Percentiles rank a stretch among this genome's conserved stretches.
phyloP scores from a whole-genome alignment of 1,140 invertebrate genomes.

The Rhyacophila brunnea region DNA sequence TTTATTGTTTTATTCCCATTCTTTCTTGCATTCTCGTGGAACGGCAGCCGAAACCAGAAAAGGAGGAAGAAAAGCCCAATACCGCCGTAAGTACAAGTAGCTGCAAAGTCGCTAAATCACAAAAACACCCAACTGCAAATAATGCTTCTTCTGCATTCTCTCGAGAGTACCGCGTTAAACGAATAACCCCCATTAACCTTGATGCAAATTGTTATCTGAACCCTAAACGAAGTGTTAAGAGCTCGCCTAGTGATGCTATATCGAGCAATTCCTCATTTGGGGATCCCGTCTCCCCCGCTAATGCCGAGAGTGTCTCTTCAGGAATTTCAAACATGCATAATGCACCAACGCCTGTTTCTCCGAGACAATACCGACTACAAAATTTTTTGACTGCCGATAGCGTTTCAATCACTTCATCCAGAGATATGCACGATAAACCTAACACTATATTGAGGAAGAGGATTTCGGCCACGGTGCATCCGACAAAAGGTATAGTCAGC shows the following conservation, averaged over 20 bases:
- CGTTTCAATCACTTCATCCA: slow-evolving; percentile 13
- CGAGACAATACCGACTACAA: background rate
- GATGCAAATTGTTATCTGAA: background rate
- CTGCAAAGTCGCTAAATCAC: slow-evolving; percentile 16
- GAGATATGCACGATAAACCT: slow-evolving; percentile 25
- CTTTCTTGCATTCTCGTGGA: slow-evolving; percentile 24
- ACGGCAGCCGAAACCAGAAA: slow-evolving; percentile 32
- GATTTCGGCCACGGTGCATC: slow-evolving; percentile 32
- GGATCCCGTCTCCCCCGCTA: background rate
- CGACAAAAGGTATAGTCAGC: slow-evolving; percentile 25
- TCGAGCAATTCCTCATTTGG: slow-evolving; percentile 9
- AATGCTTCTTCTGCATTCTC: background rate
- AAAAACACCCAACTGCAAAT: too few relatives aligned
- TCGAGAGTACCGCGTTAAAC: slow-evolving; percentile 9
- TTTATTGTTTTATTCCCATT: slow-evolving; percentile 10
- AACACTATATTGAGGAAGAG: slow-evolving; percentile 32
- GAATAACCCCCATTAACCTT: slow-evolving; percentile 17
- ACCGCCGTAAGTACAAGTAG: slow-evolving; percentile 33
- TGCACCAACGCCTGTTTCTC: background rate
- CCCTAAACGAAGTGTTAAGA: background rate
- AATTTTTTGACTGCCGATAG: slow-evolving; percentile 10
- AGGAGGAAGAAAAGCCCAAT: slow-evolving; percentile 16
- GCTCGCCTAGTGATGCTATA: background rate
- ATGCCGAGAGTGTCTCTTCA: slow-evolving; percentile 10
- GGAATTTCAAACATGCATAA: slow-evolving; percentile 17